phyloP scores from a whole-genome alignment of 92 coral and sea anemone species.

The Siderastrea siderea region DNA sequence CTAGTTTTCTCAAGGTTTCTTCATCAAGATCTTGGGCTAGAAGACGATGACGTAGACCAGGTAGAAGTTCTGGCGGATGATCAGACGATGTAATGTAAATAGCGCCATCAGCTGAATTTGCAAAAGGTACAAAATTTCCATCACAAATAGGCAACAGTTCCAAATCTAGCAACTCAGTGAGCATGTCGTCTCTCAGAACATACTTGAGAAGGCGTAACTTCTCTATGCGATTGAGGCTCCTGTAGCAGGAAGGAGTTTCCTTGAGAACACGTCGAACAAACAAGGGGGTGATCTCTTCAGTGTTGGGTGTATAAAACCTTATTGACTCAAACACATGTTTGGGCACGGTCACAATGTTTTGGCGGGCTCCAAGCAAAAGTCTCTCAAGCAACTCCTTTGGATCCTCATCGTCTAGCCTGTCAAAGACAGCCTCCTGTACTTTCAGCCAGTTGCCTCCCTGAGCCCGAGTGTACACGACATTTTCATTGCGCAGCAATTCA shows the following conservation, averaged over 20 bases:
- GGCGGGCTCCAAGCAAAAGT: conserved; percentile 28
- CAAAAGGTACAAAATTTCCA: conserved; percentile 63
- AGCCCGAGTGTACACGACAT: conserved; percentile 57
- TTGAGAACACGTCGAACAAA: conserved; percentile 64
- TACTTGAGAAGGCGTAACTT: conserved; percentile 76
- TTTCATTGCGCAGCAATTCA: conserved; percentile 6
- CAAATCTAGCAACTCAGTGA: conserved; percentile 69
- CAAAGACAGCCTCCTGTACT: conserved; percentile 56
- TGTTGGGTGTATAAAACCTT: background rate
- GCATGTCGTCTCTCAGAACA: conserved; percentile 59
- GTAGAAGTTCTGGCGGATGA: conserved; percentile 80
- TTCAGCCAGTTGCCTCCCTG: conserved; percentile 78
- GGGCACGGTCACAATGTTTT: conserved; percentile 69
- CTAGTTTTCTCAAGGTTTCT: conserved; percentile 25
- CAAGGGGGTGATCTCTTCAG: conserved; percentile 59
- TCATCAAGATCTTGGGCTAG: conserved; percentile 59
- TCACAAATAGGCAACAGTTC: conserved; percentile 80
- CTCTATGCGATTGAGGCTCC: background rate
- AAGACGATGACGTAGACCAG: conserved; percentile 68
- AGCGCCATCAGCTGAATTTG: conserved; percentile 1
- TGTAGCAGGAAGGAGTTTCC: conserved; percentile 37
- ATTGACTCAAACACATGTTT: conserved; percentile 49
- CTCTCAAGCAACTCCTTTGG: conserved; percentile 20
- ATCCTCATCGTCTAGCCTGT: conserved; percentile 2
- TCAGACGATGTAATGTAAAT: conserved; percentile 69